Percentiles rank a stretch among this genome's conserved stretches.
phyloP scores from a whole-genome alignment of 2,888 invertebrate genomes.

The Rutpela maculata region DNA sequence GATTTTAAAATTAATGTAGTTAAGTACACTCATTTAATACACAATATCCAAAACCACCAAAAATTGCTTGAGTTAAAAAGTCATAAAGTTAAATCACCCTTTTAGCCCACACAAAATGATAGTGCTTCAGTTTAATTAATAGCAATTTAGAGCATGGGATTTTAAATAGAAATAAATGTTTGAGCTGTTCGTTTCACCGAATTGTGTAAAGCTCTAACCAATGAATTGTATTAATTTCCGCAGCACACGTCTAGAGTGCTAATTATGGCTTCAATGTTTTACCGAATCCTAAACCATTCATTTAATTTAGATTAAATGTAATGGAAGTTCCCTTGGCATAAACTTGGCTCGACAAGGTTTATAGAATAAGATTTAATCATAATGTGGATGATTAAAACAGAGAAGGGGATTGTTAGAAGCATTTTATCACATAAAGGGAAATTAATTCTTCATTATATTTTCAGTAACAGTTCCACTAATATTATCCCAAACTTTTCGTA shows the following conservation, averaged over 20 bases:
- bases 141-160: conserved; percentile 15
- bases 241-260: conserved; percentile 10
- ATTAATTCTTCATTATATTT: neutral
- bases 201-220: conserved; percentile 5
- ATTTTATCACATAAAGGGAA: neutral
- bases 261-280: conserved; percentile 14
- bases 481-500: no score
- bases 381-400: neutral
- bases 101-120: neutral
- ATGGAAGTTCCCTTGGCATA: neutral
- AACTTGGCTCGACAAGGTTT: neutral
- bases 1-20: no score
- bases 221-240: conserved; percentile 23
- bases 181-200: conserved; percentile 8
- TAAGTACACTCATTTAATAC: neutral
- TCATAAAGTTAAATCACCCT: neutral
- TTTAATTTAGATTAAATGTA: conserved; percentile 11
- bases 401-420: neutral
- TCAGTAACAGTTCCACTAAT: no score
- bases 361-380: neutral
- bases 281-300: neutral
- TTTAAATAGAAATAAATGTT: conserved; percentile 16
- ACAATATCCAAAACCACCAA: neutral
- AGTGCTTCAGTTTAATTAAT: conserved; percentile 10
- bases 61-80: neutral